Conservation (phyloP, 2,888 invertebrate species). For the Miltochrista miniata region DNA sequence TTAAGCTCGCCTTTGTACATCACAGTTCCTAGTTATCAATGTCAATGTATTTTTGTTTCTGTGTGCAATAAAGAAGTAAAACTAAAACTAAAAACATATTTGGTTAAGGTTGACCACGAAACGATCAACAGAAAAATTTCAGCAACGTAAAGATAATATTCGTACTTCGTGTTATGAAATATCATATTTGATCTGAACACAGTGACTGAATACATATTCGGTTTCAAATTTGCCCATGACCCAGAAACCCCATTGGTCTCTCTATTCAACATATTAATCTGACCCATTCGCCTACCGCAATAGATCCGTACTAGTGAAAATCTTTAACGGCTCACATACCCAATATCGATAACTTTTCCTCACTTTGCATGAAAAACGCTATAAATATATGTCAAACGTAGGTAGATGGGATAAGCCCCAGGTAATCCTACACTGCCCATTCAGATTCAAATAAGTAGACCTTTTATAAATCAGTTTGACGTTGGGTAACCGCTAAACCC, state of each 20-base stretch:
- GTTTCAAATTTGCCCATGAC: neutral
- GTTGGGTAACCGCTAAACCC: conserved; percentile 61
- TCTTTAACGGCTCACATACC: conserved; percentile 27
- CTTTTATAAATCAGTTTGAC: conserved; percentile 77
- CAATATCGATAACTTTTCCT: conserved; percentile 25
- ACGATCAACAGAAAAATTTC: no score
- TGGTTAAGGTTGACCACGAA: no score
- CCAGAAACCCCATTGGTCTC: neutral
- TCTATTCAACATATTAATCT: conserved; percentile 2
- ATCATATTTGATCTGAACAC: no score
- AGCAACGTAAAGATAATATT: no score
- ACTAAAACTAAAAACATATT: no score
- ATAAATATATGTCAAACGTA: conserved; percentile 34
- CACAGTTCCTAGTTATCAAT: no score
- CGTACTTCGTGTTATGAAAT: no score
- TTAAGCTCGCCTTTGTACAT: no score
- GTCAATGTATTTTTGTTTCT: no score
- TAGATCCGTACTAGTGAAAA: conserved; percentile 8
- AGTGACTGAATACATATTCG: neutral
- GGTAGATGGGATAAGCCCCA: conserved; percentile 40
- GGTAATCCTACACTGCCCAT: conserved; percentile 69
- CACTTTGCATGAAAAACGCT: conserved; percentile 39
- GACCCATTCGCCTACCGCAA: conserved; percentile 5
- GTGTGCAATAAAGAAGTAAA: no score
- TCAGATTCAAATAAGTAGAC: conserved; percentile 75